A percentile compares a stretch with the other conserved stretches of the same genome.
Conservation (phyloP, 2,888 invertebrate genomes). For the Esperia sulphurella region DNA sequence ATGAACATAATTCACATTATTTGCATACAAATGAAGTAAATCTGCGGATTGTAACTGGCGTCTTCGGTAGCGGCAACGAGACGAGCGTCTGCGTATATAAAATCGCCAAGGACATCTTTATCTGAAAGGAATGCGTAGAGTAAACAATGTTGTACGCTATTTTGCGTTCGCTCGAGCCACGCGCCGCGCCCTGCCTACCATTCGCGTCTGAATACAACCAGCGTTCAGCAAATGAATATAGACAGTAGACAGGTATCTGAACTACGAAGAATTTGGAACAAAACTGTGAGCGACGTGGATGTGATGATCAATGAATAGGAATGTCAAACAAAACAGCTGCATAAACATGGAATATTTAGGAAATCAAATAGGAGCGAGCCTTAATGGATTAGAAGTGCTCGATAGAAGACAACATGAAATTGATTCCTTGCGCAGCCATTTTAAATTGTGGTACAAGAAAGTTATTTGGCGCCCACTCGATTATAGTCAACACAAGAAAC, state of each 20-base stretch:
- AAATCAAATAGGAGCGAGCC: too few species aligned
- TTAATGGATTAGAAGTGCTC: too few species aligned
- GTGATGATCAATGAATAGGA: too few species aligned
- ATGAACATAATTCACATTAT: conserved; percentile 12
- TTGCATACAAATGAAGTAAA: conserved; percentile 49
- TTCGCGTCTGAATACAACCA: conserved; percentile 8
- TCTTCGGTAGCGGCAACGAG: conserved; percentile 27
- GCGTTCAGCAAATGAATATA: not conserved
- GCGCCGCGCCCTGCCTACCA: conserved; percentile 44
- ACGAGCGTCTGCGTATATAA: conserved; percentile 52
- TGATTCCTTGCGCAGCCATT: not conserved
- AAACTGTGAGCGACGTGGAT: not conserved
- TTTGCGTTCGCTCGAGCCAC: conserved; percentile 42
- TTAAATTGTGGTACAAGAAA: conserved; percentile 18
- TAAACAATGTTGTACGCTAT: conserved; percentile 68
- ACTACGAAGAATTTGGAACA: not conserved
- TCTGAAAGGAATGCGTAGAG: conserved; percentile 70
- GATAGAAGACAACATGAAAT: too few species aligned
- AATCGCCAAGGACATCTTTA: conserved; percentile 75
- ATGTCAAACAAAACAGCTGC: too few species aligned
- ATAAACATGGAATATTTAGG: too few species aligned
- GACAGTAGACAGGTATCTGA: not conserved
- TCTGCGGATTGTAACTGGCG: conserved; percentile 29
- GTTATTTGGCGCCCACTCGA: conserved; percentile 47
- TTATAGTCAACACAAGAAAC: conserved; percentile 32